Conservation (phyloP, 2,113 vertebrate genomes). For the Toxotes chatareus region DNA sequence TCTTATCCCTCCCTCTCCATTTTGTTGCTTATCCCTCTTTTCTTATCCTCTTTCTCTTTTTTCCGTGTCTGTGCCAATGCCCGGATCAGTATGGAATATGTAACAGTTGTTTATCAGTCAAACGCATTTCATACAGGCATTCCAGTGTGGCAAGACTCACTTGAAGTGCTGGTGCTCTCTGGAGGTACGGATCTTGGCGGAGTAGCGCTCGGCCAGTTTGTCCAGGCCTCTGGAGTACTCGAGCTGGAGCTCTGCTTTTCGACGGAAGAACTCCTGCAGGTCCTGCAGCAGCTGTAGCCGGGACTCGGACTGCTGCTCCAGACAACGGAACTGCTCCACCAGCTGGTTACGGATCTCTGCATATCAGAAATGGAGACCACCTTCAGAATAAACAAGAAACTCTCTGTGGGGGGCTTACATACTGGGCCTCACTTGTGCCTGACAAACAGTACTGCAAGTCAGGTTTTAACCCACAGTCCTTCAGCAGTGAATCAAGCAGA, state of each 20-base stretch:
- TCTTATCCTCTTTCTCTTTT: constrained; percentile 21
- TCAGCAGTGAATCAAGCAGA: not conserved
- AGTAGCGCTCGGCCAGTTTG: constrained; percentile 94
- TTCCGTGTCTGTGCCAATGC: constrained; percentile 6
- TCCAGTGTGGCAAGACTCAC: constrained; percentile 80
- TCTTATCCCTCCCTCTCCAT: constrained; percentile 47
- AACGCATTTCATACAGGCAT: constrained; percentile 1
- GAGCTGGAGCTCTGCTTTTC: constrained; percentile 94
- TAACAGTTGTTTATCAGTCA: constrained; percentile 32
- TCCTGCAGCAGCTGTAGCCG: constrained; percentile 95
- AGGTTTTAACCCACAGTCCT: constrained; percentile 25
- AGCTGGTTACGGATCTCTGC: constrained; percentile 95
- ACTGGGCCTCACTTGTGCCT: constrained; percentile 35
- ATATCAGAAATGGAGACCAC: constrained; percentile 41
- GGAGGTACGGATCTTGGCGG: constrained; percentile 93
- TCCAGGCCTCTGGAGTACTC: constrained; percentile 95
- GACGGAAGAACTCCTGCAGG: constrained; percentile 96
- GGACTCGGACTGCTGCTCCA: constrained; percentile 96
- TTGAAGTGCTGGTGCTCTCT: constrained; percentile 94
- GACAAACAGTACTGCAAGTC: constrained; percentile 45
- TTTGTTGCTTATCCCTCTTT: constrained; percentile 34
- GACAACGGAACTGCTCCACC: constrained; percentile 95
- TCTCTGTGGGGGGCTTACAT: constrained; percentile 24
- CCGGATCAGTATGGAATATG: constrained; percentile 42
- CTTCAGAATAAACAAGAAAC: constrained; percentile 37